phyloP scores from a whole-genome alignment of 2,113 vertebrate genomes.

The Etheostoma spectabile region DNA sequence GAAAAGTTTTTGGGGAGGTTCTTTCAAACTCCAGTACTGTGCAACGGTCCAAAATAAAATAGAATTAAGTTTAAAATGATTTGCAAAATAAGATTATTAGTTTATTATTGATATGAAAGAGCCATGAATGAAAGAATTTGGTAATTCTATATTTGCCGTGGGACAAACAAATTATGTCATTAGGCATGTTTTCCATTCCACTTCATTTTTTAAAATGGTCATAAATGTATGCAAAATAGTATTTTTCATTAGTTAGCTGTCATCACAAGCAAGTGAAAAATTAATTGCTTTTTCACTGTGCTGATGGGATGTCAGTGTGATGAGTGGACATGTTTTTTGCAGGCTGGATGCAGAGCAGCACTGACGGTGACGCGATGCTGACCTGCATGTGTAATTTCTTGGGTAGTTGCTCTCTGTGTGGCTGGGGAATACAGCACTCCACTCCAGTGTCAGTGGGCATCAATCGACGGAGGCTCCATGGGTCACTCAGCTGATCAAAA shows the following conservation, averaged over 20 bases:
- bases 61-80: background rate
- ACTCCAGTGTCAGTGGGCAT: conserved; percentile 7
- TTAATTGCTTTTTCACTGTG: conserved; percentile 58
- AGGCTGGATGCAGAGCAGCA: background rate
- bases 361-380: background rate
- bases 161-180: conserved; percentile 22
- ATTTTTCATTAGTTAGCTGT: conserved; percentile 72
- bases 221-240: conserved; percentile 66
- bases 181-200: conserved; percentile 25
- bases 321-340: conserved; percentile 32
- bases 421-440: background rate
- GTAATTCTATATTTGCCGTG: conserved; percentile 29
- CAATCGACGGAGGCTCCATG: background rate
- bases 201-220: conserved; percentile 39
- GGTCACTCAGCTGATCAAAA: conserved; percentile 23
- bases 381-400: conserved; percentile 36
- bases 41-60: background rate
- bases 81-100: conserved; percentile 1
- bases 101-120: background rate
- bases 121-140: background rate
- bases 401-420: conserved; percentile 3
- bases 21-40: background rate
- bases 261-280: conserved; percentile 20
- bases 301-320: conserved; percentile 35
- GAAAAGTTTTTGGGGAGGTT: conserved; percentile 1